Percentiles rank a stretch among this genome's conserved stretches.
phyloP scores from a whole-genome alignment of 2,113 vertebrate genomes.

The Scomber colias region DNA sequence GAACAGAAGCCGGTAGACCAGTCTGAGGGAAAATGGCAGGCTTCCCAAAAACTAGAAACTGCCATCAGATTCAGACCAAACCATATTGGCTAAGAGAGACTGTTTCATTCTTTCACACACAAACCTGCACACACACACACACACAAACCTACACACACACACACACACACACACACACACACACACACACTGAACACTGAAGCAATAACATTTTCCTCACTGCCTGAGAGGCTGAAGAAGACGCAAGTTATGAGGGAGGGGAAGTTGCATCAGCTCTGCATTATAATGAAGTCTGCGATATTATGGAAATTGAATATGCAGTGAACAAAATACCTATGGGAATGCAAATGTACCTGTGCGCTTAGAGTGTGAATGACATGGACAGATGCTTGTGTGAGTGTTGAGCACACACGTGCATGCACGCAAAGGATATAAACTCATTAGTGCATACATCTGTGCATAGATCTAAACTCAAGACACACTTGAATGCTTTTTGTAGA shows the following conservation, averaged over 20 bases:
- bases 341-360: conserved; percentile 31
- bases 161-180: background rate
- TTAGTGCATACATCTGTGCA: conserved; percentile 41
- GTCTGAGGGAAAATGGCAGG: conserved; percentile 38
- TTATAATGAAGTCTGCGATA: conserved; percentile 53
- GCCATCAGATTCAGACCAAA: conserved; percentile 37
- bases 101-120: conserved; percentile 20
- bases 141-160: background rate
- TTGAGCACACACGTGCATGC: background rate
- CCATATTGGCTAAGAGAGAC: conserved; percentile 52
- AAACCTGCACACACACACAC: background rate
- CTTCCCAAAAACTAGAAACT: conserved; percentile 21
- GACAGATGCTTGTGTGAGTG: conserved; percentile 27
- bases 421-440: conserved; percentile 5
- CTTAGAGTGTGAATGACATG: conserved; percentile 18
- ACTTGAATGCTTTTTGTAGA: background rate
- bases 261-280: conserved; percentile 24
- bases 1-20: conserved; percentile 32
- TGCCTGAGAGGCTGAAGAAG: conserved; percentile 33
- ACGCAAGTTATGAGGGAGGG: conserved; percentile 34
- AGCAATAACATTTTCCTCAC: conserved; percentile 32
- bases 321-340: conserved; percentile 37
- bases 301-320: conserved; percentile 33
- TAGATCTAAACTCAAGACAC: conserved; percentile 13
- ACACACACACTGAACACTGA: background rate